Base-by-base conservation (phyloP, 2,888 invertebrate species). In the Epirrhoe alternata region DNA sequence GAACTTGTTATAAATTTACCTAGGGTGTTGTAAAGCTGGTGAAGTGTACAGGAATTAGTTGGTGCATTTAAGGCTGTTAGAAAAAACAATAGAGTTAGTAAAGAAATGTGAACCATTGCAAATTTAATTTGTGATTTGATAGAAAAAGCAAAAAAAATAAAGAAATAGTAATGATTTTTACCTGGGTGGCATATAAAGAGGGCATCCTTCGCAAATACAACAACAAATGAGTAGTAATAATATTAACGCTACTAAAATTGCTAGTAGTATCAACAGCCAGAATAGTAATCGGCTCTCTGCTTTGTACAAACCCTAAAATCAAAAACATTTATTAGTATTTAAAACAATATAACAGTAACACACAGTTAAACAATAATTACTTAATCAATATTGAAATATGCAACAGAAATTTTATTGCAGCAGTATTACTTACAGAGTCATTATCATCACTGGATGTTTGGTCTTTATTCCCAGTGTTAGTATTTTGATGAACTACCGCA, bases 181-280 rank as follows among this genome's bases (percentile, higher is more conserved):
- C 95, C 96, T 95, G 59, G 96, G 95, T 60, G 96, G 96, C 89
- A 95, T 96, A 78, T 96, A 97, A 59, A 97, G 94, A n/a, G 97
- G 97, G 81, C 97, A 97, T 78, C 96, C 96, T 76, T 96, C 96
- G 82, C 97, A 97, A 71, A 97, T 96, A 81, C 97, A 97, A 87
- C 97, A 98, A 67, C 97, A 94, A 70, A 97, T 95, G 56, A 97
- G 91, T 60, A 96, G 94, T 65, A 97, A 87, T 72, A 97, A 94
- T 10, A 96, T 95, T 33, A 97, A 78, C 0, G 97, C 94, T 73
- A 97, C 95, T 68, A 97, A 86, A 33, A 97, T 94, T 55, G 97
- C 96, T 69, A 98, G 86, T 14, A 97, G 86, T 73, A 97, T 96
- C 59, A 97, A 89, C 24, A 97, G 85, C 97, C 97, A 97, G 80